These are phyloP conservation scores for Cladopsammia gracilis DNA, from an alignment of 64 coral and sea anemone species.

Conservation along the genomic window DNA sequence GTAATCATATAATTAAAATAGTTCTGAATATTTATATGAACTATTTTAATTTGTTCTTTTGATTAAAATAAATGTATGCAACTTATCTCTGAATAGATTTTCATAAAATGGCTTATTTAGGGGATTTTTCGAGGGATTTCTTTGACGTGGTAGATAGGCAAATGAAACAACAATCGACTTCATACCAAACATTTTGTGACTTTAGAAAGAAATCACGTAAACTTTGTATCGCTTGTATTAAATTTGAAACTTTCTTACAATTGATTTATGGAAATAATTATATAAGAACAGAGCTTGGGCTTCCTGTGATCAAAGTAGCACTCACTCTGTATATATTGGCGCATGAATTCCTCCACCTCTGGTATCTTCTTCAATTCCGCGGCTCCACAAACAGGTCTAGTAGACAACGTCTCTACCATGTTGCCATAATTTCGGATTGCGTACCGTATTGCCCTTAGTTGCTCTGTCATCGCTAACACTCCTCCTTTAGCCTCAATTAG, in stretches of 20 bases:
- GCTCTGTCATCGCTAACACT: conserved; percentile 29
- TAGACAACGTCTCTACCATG: conserved; percentile 34
- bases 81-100: too few species aligned
- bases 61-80: too few species aligned
- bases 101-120: too few species aligned
- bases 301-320: not conserved
- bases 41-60: not conserved
- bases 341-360: conserved; percentile 35
- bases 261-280: not conserved
- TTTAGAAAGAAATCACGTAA: too few species aligned
- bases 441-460: conserved; percentile 41
- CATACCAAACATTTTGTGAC: too few species aligned
- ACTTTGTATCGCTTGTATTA: too few species aligned
- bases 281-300: not conserved
- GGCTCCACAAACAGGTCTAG: conserved; percentile 52
- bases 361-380: conserved; percentile 6
- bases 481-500: conserved; percentile 50
- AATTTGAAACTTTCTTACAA: not conserved
- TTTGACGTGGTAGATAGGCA: too few species aligned
- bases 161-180: too few species aligned
- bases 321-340: conserved; percentile 19
- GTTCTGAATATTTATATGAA: not conserved
- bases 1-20: not conserved
- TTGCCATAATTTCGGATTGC: conserved; percentile 49
- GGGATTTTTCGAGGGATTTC: too few species aligned